phyloP scores from a whole-genome alignment of 2,888 invertebrate species.

The Polyploca ridens region DNA sequence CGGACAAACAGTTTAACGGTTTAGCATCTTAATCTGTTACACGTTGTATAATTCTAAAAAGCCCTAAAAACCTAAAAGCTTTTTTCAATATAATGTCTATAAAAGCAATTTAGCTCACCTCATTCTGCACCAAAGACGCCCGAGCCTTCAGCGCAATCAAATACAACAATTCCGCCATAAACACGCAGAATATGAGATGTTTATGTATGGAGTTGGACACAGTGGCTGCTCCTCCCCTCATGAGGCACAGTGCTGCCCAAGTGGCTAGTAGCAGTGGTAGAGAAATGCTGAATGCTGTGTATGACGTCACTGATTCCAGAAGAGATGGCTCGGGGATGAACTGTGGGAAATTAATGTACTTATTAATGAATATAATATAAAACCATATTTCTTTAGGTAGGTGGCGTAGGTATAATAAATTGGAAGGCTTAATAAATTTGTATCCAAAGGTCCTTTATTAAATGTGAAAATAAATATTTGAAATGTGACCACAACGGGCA shows the following conservation, averaged over 20 bases:
- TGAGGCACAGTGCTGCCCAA: constrained; percentile 91
- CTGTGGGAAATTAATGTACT: constrained; percentile 58
- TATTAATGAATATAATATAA: too few relatives aligned
- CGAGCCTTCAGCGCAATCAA: constrained; percentile 94
- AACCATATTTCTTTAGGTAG: too few relatives aligned
- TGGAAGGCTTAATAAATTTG: too few relatives aligned
- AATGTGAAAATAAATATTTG: too few relatives aligned
- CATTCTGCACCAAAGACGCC: constrained; percentile 91
- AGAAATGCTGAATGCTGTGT: constrained; percentile 94
- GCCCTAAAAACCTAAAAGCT: too few relatives aligned
- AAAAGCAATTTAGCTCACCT: constrained; percentile 79
- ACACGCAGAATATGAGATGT: constrained; percentile 95
- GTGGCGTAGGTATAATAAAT: too few relatives aligned
- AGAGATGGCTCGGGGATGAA: constrained; percentile 94
- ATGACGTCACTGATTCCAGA: constrained; percentile 94
- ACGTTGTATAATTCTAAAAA: too few relatives aligned
- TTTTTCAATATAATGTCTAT: too few relatives aligned
- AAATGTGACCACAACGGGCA: too few relatives aligned
- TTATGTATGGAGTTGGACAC: constrained; percentile 98
- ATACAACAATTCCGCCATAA: constrained; percentile 93
- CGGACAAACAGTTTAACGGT: too few relatives aligned
- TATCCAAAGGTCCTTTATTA: too few relatives aligned
- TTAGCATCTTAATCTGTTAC: too few relatives aligned
- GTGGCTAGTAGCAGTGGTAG: constrained; percentile 91
- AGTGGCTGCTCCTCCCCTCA: constrained; percentile 92